These are phyloP conservation scores for Philotrypesis tridentata DNA, from an alignment of 1,140 invertebrate genomes.

Conservation along the genomic window DNA sequence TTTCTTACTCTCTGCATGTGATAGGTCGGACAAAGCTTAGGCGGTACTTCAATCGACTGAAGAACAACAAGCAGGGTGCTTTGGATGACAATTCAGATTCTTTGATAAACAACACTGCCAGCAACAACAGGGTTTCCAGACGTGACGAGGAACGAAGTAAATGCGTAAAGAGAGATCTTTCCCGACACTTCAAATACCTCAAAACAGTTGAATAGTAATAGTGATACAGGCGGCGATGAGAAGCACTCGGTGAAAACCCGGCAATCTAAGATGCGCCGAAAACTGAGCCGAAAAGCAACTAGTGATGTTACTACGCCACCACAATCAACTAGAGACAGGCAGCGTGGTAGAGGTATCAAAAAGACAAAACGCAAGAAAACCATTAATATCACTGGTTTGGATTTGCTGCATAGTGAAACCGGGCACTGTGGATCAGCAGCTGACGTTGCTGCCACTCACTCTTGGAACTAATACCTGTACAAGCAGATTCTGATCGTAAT, in stretches of 20 bases:
- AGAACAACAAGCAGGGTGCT: slow-evolving; percentile 89
- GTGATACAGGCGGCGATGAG: slow-evolving; percentile 66
- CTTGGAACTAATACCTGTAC: slow-evolving; percentile 74
- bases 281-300: slow-evolving; percentile 68
- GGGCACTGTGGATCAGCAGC: slow-evolving; percentile 91
- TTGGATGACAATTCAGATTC: slow-evolving; percentile 69
- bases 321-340: slow-evolving; percentile 64
- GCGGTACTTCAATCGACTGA: slow-evolving; percentile 94
- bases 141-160: slow-evolving; percentile 54
- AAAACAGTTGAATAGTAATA: slow-evolving; percentile 64
- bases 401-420: slow-evolving; percentile 93
- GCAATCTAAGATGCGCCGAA: slow-evolving; percentile 70
- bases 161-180: slow-evolving; percentile 69
- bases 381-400: slow-evolving; percentile 87
- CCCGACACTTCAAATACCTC: slow-evolving; percentile 68
- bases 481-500: too few species aligned
- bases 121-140: slow-evolving; percentile 64
- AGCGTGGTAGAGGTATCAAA: slow-evolving; percentile 73
- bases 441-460: slow-evolving; percentile 80
- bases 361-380: slow-evolving; percentile 78
- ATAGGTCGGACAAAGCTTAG: slow-evolving; percentile 97
- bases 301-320: slow-evolving; percentile 62
- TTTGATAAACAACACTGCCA: slow-evolving; percentile 73
- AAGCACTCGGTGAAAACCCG: slow-evolving; percentile 60
- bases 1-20: slow-evolving; percentile 97